A percentile compares a stretch with the other conserved stretches of the same genome.
Conservation (phyloP, 23 tunicate genomes). For the Trididemnum clinides region DNA sequence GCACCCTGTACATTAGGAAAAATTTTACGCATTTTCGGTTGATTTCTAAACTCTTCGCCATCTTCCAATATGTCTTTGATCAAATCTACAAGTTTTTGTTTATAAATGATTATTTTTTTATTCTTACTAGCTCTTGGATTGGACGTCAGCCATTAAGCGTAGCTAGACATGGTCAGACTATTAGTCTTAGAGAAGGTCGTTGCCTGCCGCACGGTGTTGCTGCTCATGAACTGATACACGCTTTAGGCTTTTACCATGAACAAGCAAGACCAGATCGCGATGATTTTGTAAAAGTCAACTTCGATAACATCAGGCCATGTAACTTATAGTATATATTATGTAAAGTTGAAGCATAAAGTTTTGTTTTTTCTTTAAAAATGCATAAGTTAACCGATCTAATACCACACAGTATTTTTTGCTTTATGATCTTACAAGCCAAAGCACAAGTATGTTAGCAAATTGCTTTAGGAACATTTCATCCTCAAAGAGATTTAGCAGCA, state of each 20-base stretch:
- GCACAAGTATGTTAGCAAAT: too few relatives aligned
- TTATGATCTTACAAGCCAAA: too few relatives aligned
- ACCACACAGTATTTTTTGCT: too few relatives aligned
- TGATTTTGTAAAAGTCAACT: not conserved
- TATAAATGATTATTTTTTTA: too few relatives aligned
- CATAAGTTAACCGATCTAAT: not conserved
- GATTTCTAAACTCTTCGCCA: too few relatives aligned
- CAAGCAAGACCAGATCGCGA: conserved; percentile 21
- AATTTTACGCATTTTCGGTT: too few relatives aligned
- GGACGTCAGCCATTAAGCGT: not conserved
- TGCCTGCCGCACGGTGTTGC: not conserved
- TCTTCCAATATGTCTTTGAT: too few relatives aligned
- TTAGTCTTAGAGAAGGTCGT: not conserved
- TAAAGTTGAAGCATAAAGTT: not conserved
- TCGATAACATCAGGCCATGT: conserved; percentile 22
- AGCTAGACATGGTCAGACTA: not conserved
- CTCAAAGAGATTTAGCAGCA: too few relatives aligned
- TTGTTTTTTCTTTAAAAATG: not conserved
- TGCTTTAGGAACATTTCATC: too few relatives aligned
- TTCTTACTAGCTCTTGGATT: not conserved
- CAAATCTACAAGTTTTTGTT: too few relatives aligned
- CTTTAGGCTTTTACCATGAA: conserved; percentile 10
- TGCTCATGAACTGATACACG: conserved; percentile 16
- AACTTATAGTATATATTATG: not conserved
- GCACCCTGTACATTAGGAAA: too few relatives aligned